Conservation (phyloP, 2,888 invertebrate species). For the Myopa testacea region DNA sequence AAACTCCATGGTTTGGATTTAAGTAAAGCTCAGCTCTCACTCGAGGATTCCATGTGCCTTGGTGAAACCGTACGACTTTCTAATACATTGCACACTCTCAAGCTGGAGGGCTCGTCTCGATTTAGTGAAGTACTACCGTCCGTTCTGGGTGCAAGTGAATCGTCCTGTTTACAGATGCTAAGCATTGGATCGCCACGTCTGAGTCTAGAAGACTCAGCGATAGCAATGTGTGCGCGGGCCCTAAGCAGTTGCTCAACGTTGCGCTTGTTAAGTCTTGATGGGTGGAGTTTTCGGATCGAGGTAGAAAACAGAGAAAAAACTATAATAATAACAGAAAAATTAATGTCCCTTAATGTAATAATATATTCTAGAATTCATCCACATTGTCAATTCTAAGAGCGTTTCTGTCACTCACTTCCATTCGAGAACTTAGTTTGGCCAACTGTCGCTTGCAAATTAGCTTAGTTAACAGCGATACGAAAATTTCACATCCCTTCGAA, state of each 20-base stretch:
- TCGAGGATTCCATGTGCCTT: conserved; percentile 71
- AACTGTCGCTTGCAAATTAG: conserved; percentile 71
- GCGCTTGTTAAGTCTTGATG: conserved; percentile 70
- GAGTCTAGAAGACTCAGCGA: conserved; percentile 70
- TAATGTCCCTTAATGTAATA: neutral
- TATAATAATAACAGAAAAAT: neutral
- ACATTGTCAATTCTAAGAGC: conserved; percentile 70
- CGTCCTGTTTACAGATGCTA: conserved; percentile 70
- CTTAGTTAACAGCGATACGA: conserved; percentile 51
- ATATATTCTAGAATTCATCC: conserved; percentile 50
- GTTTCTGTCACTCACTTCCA: conserved; percentile 69
- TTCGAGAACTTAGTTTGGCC: conserved; percentile 70
- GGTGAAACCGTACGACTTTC: conserved; percentile 71
- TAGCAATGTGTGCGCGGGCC: conserved; percentile 57
- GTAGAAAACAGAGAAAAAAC: conserved; percentile 56
- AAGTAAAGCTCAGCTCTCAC: conserved; percentile 71
- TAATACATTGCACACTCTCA: conserved; percentile 70
- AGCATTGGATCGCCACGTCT: conserved; percentile 71
- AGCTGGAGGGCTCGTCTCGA: conserved; percentile 71
- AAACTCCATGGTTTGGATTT: conserved; percentile 71
- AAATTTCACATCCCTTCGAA: conserved; percentile 58
- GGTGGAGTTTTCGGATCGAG: conserved; percentile 73
- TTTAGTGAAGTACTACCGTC: conserved; percentile 72
- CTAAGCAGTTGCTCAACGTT: conserved; percentile 68
- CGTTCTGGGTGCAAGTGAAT: conserved; percentile 71